Base-by-base conservation (phyloP, 2,797 vertebrate species). In the Xiphophorus birchmanni region DNA sequence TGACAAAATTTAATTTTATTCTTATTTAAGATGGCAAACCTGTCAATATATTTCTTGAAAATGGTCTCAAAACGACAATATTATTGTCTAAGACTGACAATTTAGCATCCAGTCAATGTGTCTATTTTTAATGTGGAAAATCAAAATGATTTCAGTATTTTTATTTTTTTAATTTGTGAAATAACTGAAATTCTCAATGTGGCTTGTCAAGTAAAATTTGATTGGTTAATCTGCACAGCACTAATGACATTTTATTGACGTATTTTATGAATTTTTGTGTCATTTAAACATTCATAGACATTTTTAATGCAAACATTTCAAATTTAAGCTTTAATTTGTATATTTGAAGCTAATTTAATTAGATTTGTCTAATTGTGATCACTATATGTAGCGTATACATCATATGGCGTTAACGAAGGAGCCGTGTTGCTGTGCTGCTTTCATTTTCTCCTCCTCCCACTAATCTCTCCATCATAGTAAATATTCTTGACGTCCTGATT, bases 401-500 rank as follows among this genome's bases (percentile, higher is more conserved):
- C 26, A n/a, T n/a, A 47, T 32, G 11, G 18, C 32, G 3, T 3
- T n/a, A 40, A 26, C 18, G 5, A 52, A 15, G 21, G 48, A 6
- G 3, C 5, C 0, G 45, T 40, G 47, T 40, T 8, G 15, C 37
- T 69, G 11, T 50, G 17, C 63, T 77, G 40, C 80, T 89, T 84
- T 54, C 82, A 86, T 88, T 82, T 86, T 69, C 37, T 76, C 79
- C 65, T 74, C 40, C 78, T 73, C 83, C 82, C 69, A 74, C 71
- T 82, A 81, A 87, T 88, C 67, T 78, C 45, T 88, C n/a, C 75
- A 75, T 74, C 69, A 0, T 45, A 77, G 54, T 81, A 87, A 88
- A 91, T 91, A 88, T 88, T 88, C 74, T 82, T 45, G 73, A 77
- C 79, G 47, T 60, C 87, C 88, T 65, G 88, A 91, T 89, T 86